Evolutionary conservation across 2,888 invertebrate species (phyloP), one percentile per base, ranked within the genome.

Genomic region (Campaea margaritaria): DNA sequence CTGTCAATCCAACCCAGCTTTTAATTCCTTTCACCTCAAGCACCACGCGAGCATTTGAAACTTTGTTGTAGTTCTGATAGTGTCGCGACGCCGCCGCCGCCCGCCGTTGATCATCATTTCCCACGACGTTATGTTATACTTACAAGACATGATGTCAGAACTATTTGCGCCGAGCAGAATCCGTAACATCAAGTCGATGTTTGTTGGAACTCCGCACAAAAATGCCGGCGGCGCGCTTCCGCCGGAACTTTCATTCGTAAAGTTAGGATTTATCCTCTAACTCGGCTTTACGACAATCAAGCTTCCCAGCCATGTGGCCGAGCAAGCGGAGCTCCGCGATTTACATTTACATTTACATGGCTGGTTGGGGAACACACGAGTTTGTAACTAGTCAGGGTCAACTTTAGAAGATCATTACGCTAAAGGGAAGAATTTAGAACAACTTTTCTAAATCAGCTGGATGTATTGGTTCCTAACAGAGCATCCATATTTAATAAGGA

Each of bases 161-260:
- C 46, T 42, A 47, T 42, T 45, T 16, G 2, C 31, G 39, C 34
- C n/a, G n/a, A n/a, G 54, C 47, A 47, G 34, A 42, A 47, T 41
- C 41, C 47, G 42, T 42, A 54, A 54, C 54, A 47, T 47, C 41
- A 34, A 39, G n/a, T 36, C 4, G 34, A 31, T 46, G 45, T 41
- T 39, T 13, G 54, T 21, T 41, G 34, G 13, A 28, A 16, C 39
- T 28, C 10, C 28, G 27, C 15, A 14, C 38, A 50, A 42, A 42
- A 42, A 31, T 14, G 34, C 34, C 43, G 15, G 42, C 10, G 42
- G 50, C 34, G 36, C 3, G 44, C 44, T 43, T 36, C 36, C 45
- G 45, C n/a, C 13, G 13, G 14, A 21, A 52, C 44, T 45, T 45
- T 52, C 52, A 38, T 52, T 28, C 52, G 52, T 11, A 38, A 45